Base-by-base conservation (phyloP, 2,888 invertebrate species). In the Agelastica alni region DNA sequence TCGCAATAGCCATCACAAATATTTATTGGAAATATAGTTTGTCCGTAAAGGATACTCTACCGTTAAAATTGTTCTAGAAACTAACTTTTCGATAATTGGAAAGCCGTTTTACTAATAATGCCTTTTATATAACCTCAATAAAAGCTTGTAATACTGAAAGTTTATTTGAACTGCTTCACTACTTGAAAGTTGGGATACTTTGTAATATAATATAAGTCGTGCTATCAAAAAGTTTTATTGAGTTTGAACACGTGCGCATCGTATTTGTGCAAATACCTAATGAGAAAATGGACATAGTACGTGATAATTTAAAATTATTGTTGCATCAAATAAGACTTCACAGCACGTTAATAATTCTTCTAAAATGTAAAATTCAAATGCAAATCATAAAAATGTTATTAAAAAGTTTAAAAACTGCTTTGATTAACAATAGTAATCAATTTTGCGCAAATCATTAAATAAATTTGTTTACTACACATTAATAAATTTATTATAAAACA, bases 151-250 rank as follows among this genome's bases (percentile, higher is more conserved):
- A 53, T 46, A 46, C 34, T 7, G 9, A 4, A 34, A 12, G 46
- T 46, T 46, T 32, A 14, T 32, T 22, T 26, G 41, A 31, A 43
- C 36, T 37, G 37, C 4, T 28, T 32, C 10, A 14, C 26, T 16
- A 1, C 13, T 14, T 51, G 14, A 5, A 26, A 39, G 31, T 49
- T 32, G 41, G n/a, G 18, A 42, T 46, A 42, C 46, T 46, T 53
- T 46, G 41, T 53, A n/a, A n/a, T n/a, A n/a, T n/a, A n/a, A n/a
- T n/a, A 20, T 26, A 41, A 45, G 44, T 41, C 41, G 41, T 42
- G 41, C 49, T 41, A 42, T 49, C 49, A 36, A 49, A 49, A 48
- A 49, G 49, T 49, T 49, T 49, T 49, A 49, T 49, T 32, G 49
- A 49, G 49, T 49, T 49, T 49, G 12, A 41, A 17, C 26, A 46